Evolutionary conservation across 2,888 invertebrate species (phyloP), one percentile per base, ranked within the genome.

Genomic region (Oeneis ivallda): DNA sequence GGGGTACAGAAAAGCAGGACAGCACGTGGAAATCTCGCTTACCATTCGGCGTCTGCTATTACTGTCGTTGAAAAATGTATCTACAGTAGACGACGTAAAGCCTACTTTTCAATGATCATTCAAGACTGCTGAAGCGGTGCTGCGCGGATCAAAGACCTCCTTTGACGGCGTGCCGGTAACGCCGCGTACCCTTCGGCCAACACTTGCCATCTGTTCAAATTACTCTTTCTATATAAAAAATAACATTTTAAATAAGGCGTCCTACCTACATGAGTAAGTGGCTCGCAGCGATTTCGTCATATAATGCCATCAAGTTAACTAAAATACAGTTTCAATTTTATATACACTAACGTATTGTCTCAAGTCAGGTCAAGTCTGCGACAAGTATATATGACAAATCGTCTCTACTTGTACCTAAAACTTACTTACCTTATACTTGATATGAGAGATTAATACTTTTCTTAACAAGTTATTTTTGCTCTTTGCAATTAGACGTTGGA

Each of bases 151-250:
- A 56, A 19, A 11, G 56, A 41, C 41, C 8, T 39, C 53, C 53
- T 85, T 78, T 77, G 65, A 70, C 66, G 62, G 67, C 66, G 69
- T 39, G 58, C 54, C 45, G 54, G 53, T n/a, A 34, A 53, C 53
- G 57, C 64, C 52, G 61, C 19, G 65, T 57, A 62, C 52, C 89
- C 84, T 84, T 80, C 76, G 79, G 84, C 83, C 85, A 86, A 87
- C 89, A 86, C 85, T 87, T 85, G 86, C 81, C 85, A 82, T 83
- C 80, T 85, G 87, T 87, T 86, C 86, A 81, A 84, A 84, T 81
- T 69, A 57, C 26, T 10, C 66, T 57, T 57, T 60, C 49, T 47
- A 19, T 47, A 59, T 11, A 34, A 15, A 49, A 37, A 37, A 37
- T 47, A 45, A 19, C 11, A 11, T 19, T 17, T 47, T 11, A 19